phyloP scores from a whole-genome alignment of 2,113 vertebrate species.

The Hippocampus comes region DNA sequence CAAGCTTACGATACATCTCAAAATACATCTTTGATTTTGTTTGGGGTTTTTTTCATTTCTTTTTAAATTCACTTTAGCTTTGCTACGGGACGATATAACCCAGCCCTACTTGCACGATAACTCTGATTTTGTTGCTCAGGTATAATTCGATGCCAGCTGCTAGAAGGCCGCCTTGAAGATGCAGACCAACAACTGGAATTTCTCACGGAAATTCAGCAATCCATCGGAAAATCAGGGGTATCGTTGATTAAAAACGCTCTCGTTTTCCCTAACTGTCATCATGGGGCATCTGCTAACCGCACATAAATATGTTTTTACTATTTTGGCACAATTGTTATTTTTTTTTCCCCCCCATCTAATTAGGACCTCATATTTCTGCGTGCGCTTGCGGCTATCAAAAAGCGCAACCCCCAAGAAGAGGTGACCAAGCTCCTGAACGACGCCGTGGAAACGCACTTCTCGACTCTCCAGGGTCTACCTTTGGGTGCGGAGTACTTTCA shows the following conservation, averaged over 20 bases:
- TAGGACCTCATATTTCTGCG: slow-evolving; percentile 87
- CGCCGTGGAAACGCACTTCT: slow-evolving; percentile 89
- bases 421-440: slow-evolving; percentile 84
- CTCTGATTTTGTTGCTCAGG: slow-evolving; percentile 67
- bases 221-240: slow-evolving; percentile 90
- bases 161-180: slow-evolving; percentile 84
- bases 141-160: slow-evolving; percentile 86
- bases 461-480: slow-evolving; percentile 82
- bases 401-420: slow-evolving; percentile 77
- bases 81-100: too few relatives aligned
- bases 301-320: background rate
- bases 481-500: slow-evolving; percentile 92
- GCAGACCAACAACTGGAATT: slow-evolving; percentile 95
- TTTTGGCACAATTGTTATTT: background rate
- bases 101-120: background rate
- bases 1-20: too few relatives aligned
- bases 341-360: slow-evolving; percentile 8
- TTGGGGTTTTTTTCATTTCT: background rate
- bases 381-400: slow-evolving; percentile 84
- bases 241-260: background rate
- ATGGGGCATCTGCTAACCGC: background rate
- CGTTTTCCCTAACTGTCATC: background rate
- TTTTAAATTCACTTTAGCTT: too few relatives aligned
- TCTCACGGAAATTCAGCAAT: slow-evolving; percentile 88
- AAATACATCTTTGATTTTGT: background rate